Base-by-base conservation (phyloP, 2,797 vertebrate species). In the Sitta carolinensis region DNA sequence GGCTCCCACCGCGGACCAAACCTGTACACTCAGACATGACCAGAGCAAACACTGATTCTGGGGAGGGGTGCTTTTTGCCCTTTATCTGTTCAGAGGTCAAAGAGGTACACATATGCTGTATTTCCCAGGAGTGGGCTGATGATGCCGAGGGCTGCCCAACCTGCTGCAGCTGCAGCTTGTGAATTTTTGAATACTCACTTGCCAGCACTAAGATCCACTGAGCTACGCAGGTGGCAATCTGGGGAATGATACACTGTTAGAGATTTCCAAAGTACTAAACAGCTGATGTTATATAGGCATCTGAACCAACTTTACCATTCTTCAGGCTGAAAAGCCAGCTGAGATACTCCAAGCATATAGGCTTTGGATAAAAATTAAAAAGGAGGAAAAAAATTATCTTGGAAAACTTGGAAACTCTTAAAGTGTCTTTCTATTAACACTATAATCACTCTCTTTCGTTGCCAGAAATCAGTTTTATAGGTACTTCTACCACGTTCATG, bases 181-280 rank as follows among this genome's bases (percentile, higher is more conserved):
- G 38, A 72, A 61, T 67, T 80, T 91, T 80, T 83, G 36, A n/a
- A 5, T 75, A 12, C 42, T 83, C 45, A 25, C 21, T 13, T 20
- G 16, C 22, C 18, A 11, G 9, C 10, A 5, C n/a, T 79, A 68
- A 38, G 30, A 78, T 59, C 30, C 38, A n/a, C 16, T 7, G 18
- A 1, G 0, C 29, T 64, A 5, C 2, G 17, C 32, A 61, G 30
- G 15, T 18, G 54, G 20, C n/a, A 38, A 27, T 20, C 26, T 20
- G 26, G n/a, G 19, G 22, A 62, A 67, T 9, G 16, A 36, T 19
- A 15, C 0, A 0, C 7, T 21, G 3, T 10, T 69, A 51, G 12
- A n/a, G 50, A 19, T 23, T 58, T 61, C 20, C 23, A 38, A 72
- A 22, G 16, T 45, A 58, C 11, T 13, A 14, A n/a, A n/a, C 13